Evolutionary conservation across 2,888 invertebrate species (phyloP), one percentile per base, ranked within the genome.

Genomic region (Nebria brevicollis): DNA sequence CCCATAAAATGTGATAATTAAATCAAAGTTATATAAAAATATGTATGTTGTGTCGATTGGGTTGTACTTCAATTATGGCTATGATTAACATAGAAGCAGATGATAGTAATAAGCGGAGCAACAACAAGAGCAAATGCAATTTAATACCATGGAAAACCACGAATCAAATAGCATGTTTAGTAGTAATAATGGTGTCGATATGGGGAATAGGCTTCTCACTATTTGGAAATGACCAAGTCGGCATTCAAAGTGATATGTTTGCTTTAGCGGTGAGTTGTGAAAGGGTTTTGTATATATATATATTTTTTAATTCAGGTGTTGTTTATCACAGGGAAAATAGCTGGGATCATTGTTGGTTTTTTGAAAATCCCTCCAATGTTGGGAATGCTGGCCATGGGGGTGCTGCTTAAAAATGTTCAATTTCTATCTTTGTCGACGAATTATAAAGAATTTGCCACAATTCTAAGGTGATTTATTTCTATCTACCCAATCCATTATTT

Each of bases 361-460:
- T 75, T 85, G 26, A 84, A 84, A 82, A 34, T 91, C 4, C 91
- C 93, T 0, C 93, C 93, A 6, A 90, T 93, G 86, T 89, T 93
- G 81, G 93, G 93, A 13, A 93, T 93, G 93, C 87, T 93, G 0
- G 87, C 93, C 72, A 91, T 92, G 77, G 93, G 93, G 11, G 90
- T 93, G 3, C 86, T 91, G 8, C 89, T 91, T 77, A 87, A 90
- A 75, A 91, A 92, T 85, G 84, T 90, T 20, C 91, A 90, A 0
- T 87, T 89, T 82, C 89, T 91, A 42, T 85, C 90, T 77, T 90
- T 91, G 41, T 83, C 85, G 78, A 88, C 86, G 11, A 89, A 89
- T 8, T 91, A 91, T 83, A 86, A 88, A 25, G 87, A 87, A 78
- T 87, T 91, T 25, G 90, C 91, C 76, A 87, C 90, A 6, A 88